phyloP scores from a whole-genome alignment of 2,113 vertebrate genomes.

The Brachyhypopomus occidentalis region DNA sequence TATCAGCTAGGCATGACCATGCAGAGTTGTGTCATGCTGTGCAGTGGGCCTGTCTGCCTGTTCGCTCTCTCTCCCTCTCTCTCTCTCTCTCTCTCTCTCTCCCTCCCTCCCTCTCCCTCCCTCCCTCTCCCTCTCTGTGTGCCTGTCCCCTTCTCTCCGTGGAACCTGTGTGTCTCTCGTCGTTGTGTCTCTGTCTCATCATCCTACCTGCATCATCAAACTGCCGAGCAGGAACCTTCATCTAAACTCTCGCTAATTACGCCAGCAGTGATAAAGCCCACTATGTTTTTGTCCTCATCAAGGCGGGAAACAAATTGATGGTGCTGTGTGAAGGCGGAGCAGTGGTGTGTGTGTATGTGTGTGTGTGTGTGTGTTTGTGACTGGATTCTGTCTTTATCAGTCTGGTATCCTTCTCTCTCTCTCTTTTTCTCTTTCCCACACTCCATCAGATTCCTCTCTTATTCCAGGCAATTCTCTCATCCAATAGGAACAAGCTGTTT shows the following conservation, averaged over 20 bases:
- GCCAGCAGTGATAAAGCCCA: slow-evolving; percentile 26
- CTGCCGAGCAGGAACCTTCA: slow-evolving; percentile 31
- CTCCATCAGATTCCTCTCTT: neutral
- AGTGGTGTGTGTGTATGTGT: slow-evolving; percentile 9
- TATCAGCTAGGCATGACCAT: too few relatives aligned
- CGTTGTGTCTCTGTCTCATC: neutral
- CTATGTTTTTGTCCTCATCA: slow-evolving; percentile 35
- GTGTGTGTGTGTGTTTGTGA: slow-evolving; percentile 4
- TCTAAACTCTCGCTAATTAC: slow-evolving; percentile 36
- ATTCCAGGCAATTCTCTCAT: neutral
- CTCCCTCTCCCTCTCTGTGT: neutral
- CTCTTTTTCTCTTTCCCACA: neutral
- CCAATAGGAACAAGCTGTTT: neutral
- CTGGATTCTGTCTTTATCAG: neutral
- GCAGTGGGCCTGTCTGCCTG: neutral
- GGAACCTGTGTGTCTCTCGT: neutral
- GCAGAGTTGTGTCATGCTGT: neutral
- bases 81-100: neutral
- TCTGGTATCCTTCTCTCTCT: slow-evolving; percentile 3
- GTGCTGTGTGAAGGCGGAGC: slow-evolving; percentile 29
- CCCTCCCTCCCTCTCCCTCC: neutral
- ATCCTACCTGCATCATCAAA: neutral
- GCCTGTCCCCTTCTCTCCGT: neutral
- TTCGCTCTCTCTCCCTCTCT: slow-evolving; percentile 4
- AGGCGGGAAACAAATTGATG: slow-evolving; percentile 41